phyloP scores from a whole-genome alignment of 2,888 invertebrate genomes.

The Drosophila peninsularis region DNA sequence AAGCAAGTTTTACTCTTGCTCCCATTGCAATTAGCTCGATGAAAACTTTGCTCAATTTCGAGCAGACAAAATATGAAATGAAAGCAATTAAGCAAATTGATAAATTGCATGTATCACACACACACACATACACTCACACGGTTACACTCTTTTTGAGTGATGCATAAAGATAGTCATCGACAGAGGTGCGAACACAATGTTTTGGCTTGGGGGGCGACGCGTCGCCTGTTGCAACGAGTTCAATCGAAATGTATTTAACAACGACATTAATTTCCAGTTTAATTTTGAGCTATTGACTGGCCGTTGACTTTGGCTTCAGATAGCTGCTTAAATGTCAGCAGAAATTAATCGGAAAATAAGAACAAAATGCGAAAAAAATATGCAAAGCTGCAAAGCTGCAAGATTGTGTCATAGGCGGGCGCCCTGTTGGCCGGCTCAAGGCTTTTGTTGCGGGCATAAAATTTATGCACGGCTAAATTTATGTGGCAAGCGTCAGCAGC shows the following conservation, averaged over 20 bases:
- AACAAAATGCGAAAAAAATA: background rate
- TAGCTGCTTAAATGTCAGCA: constrained; percentile 53
- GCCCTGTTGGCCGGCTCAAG: constrained; percentile 43
- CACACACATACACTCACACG: constrained; percentile 19
- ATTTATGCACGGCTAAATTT: constrained; percentile 51
- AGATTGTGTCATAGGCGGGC: constrained; percentile 42
- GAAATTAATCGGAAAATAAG: constrained; percentile 63
- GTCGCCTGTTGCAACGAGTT: constrained; percentile 32
- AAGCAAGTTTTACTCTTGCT: background rate
- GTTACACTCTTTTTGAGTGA: constrained; percentile 10
- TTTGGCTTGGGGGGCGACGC: constrained; percentile 35
- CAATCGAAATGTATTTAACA: no score
- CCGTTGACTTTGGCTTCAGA: constrained; percentile 21
- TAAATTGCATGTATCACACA: constrained; percentile 68
- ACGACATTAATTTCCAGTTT: constrained; percentile 23
- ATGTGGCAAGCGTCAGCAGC: constrained; percentile 63
- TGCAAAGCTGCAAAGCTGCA: constrained; percentile 21
- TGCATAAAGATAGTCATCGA: constrained; percentile 38
- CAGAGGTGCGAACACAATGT: constrained; percentile 73
- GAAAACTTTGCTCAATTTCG: background rate
- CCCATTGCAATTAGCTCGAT: background rate
- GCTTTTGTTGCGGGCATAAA: constrained; percentile 51
- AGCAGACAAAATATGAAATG: constrained; percentile 33
- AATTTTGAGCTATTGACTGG: constrained; percentile 33
- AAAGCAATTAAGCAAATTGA: constrained; percentile 71